Evolutionary conservation across 2,113 vertebrate species (phyloP).

Genomic region (Labeo catla): DNA sequence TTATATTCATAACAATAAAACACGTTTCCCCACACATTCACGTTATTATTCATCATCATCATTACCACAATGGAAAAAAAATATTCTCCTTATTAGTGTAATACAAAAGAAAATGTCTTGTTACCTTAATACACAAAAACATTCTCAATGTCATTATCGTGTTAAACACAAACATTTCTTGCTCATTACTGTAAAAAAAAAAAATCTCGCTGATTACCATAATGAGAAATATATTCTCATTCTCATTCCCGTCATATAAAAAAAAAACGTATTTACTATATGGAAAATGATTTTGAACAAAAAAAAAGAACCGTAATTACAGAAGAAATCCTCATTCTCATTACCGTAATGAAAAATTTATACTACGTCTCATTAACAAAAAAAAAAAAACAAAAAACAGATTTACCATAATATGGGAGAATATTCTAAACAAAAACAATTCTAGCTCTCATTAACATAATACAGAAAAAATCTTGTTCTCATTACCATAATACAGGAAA

Average conservation of each 20-base stretch:
- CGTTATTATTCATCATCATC: neutral
- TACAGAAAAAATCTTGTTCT: neutral
- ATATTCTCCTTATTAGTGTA: neutral
- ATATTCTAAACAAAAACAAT: neutral
- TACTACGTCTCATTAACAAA: too few relatives aligned
- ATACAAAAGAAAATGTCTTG: too few relatives aligned
- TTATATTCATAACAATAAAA: neutral
- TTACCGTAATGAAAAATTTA: too few relatives aligned
- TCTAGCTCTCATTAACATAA: neutral
- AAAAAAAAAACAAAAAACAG: too few relatives aligned
- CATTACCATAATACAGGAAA: neutral
- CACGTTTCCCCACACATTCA: neutral
- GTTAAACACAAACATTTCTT: too few relatives aligned
- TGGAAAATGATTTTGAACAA: too few relatives aligned
- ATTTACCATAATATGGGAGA: neutral
- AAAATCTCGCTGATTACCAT: neutral
- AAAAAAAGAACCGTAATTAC: too few relatives aligned
- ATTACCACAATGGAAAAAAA: neutral
- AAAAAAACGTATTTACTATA: too few relatives aligned
- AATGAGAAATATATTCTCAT: neutral
- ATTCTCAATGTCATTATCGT: neutral
- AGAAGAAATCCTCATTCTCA: too few relatives aligned
- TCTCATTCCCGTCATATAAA: neutral
- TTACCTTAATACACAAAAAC: neutral
- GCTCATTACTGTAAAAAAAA: too few relatives aligned